Evolutionary conservation across 1,140 invertebrate genomes (phyloP).

Genomic region (Tachypleus tridentatus): DNA sequence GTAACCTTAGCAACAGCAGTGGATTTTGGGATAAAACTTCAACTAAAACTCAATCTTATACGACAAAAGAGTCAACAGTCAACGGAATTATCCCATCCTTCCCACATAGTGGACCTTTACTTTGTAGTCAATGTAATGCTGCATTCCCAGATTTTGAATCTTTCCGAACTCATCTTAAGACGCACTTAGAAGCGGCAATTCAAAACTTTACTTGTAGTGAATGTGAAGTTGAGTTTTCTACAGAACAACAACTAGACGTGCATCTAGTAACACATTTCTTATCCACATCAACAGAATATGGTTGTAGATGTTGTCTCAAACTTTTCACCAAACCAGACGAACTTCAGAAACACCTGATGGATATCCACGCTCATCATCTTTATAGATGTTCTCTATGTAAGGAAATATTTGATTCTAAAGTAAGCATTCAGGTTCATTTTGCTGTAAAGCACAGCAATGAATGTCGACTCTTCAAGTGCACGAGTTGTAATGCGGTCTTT

Average conservation of each 20-base stretch:
- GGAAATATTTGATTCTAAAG: slow-evolving; percentile 79
- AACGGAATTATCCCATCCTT: slow-evolving; percentile 7
- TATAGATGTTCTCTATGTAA: slow-evolving; percentile 78
- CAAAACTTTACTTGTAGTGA: slow-evolving; percentile 47
- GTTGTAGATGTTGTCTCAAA: slow-evolving; percentile 70
- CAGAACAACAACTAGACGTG: slow-evolving; percentile 54
- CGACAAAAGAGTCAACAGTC: slow-evolving; percentile 11
- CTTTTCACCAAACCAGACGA: slow-evolving; percentile 70
- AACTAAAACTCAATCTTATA: too few relatives aligned
- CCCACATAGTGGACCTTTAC: slow-evolving; percentile 46
- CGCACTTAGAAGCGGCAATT: slow-evolving; percentile 49
- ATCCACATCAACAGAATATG: slow-evolving; percentile 60
- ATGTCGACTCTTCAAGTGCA: slow-evolving; percentile 67
- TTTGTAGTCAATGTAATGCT: slow-evolving; percentile 78
- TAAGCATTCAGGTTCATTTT: slow-evolving; percentile 65
- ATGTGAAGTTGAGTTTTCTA: slow-evolving; percentile 56
- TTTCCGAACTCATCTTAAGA: slow-evolving; percentile 71
- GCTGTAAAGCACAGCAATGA: slow-evolving; percentile 75
- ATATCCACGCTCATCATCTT: slow-evolving; percentile 75
- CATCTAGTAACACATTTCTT: slow-evolving; percentile 66
- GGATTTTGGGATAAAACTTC: too few relatives aligned
- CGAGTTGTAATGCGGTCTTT: slow-evolving; percentile 55
- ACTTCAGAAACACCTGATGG: slow-evolving; percentile 68
- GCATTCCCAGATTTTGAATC: slow-evolving; percentile 75
- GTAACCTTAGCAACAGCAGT: too few relatives aligned